These are phyloP conservation scores for Itoplectis maculator DNA, from an alignment of 2,888 invertebrate genomes.

Conservation along the genomic window DNA sequence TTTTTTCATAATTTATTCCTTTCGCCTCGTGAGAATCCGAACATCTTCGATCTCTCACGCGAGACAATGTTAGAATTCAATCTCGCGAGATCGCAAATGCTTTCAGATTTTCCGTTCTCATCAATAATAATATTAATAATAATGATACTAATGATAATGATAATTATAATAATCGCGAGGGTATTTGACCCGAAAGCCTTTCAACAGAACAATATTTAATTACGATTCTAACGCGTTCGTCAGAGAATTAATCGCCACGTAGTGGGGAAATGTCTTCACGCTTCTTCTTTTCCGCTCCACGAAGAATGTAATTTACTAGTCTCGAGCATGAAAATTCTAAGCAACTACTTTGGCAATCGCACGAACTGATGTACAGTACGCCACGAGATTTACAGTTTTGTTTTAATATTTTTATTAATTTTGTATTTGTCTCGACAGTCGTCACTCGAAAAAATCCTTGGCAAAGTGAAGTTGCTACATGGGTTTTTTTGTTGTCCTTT, in stretches of 20 bases:
- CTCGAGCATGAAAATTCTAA: conserved; percentile 69
- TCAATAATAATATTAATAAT: conserved; percentile 15
- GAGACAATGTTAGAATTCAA: conserved; percentile 17
- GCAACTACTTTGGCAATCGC: conserved; percentile 70
- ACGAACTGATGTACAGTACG: conserved; percentile 56
- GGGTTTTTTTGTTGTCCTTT: conserved; percentile 55
- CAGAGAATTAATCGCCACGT: conserved; percentile 37
- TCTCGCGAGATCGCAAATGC: not conserved
- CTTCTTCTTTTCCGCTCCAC: conserved; percentile 30
- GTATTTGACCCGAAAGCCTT: conserved; percentile 28
- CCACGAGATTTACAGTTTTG: conserved; percentile 60
- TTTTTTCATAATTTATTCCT: conserved; percentile 17
- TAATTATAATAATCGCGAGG: conserved; percentile 36
- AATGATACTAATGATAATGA: conserved; percentile 9
- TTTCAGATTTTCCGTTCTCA: conserved; percentile 17
- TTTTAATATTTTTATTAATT: conserved; percentile 46
- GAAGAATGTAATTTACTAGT: conserved; percentile 49
- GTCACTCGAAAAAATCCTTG: conserved; percentile 56
- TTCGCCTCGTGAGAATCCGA: conserved; percentile 23
- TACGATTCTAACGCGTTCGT: conserved; percentile 48
- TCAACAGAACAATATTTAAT: conserved; percentile 47
- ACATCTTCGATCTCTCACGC: conserved; percentile 25
- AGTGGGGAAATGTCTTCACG: conserved; percentile 2
- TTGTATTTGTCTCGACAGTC: conserved; percentile 51
- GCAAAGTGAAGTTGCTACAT: conserved; percentile 58